phyloP scores from a whole-genome alignment of 2,888 invertebrate species.

The Pyralis farinalis region DNA sequence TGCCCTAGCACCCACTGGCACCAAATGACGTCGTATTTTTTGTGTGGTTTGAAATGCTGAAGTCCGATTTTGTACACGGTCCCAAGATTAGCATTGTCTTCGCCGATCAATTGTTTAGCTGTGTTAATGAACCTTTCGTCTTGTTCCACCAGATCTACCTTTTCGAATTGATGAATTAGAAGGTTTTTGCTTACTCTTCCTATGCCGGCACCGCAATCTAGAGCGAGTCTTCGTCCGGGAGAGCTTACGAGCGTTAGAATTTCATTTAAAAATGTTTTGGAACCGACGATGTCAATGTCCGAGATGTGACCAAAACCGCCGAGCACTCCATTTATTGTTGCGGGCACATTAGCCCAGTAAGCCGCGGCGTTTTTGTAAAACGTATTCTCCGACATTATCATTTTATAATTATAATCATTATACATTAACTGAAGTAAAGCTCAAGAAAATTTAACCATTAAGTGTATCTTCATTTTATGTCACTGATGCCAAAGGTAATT shows the following conservation, averaged over 20 bases:
- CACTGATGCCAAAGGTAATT: conserved; percentile 1
- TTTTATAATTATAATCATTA: neutral
- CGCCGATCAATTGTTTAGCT: conserved; percentile 78
- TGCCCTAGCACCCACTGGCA: conserved; percentile 97
- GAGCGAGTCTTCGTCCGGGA: conserved; percentile 83
- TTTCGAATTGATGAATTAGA: conserved; percentile 88
- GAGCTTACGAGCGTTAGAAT: conserved; percentile 56
- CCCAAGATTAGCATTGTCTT: conserved; percentile 81
- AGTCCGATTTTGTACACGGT: conserved; percentile 86
- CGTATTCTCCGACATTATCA: conserved; percentile 38
- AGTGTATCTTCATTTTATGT: conserved; percentile 10
- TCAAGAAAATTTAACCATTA: too few relatives aligned
- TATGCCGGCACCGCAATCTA: conserved; percentile 99
- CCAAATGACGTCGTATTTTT: conserved; percentile 96
- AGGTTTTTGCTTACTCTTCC: conserved; percentile 95
- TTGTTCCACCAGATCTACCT: conserved; percentile 95
- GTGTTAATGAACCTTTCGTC: conserved; percentile 90
- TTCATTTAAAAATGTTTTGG: conserved; percentile 86
- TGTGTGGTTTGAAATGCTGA: conserved; percentile 91
- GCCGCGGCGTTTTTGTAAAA: conserved; percentile 88
- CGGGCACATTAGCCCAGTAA: conserved; percentile 93
- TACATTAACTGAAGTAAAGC: too few relatives aligned
- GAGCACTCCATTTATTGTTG: conserved; percentile 96
- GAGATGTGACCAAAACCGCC: conserved; percentile 96
- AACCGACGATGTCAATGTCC: conserved; percentile 92